Evolutionary conservation across 2,888 invertebrate species (phyloP), one percentile per base, ranked within the genome.

Genomic region (Ceramica pisi): DNA sequence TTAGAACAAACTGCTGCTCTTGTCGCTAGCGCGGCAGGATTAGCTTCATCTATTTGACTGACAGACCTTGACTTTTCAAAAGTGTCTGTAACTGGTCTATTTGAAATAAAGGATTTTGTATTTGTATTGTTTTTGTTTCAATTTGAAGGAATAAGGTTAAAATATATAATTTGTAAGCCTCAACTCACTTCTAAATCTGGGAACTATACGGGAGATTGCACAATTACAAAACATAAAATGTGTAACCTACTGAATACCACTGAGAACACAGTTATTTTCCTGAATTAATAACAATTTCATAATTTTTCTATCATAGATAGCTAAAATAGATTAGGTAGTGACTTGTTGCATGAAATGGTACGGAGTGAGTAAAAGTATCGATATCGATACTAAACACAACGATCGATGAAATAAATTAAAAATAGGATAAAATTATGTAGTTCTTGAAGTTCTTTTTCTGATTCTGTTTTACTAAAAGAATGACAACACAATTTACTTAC

Each of bases 401-500:
- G 14, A 48, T 31, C 3, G 10, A 2, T 35, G 9, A 41, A 4
- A 31, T 21, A 26, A 35, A 53, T 19, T 14, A 38, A 31, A 71
- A 41, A 16, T 41, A 3, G 3, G 50, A 72, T 9, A 26, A 35
- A 51, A 44, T 23, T 1, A 41, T 50, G 31, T n/a, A 19, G 16
- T 35, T 44, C 41, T 23, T 16, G 3, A 51, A 53, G 14, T 57
- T 26, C 1, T 53, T 53, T 23, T 26, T 53, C n/a, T n/a, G 10
- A 19, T 10, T 10, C 21, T 55, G 8, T 70, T 55, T 60, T 46
- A 21, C 19, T 53, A 19, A 61, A 57, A 57, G 3, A 44, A 48
- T 35, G 41, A 14, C 10, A 57, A 56, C n/a, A n/a, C 10, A 4
- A 73, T 51, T 51, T 26, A 60, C n/a, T n/a, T n/a, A n/a, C n/a